Base-by-base conservation (phyloP, 2,888 invertebrate genomes). In the Callyntrura sp. region DNA sequence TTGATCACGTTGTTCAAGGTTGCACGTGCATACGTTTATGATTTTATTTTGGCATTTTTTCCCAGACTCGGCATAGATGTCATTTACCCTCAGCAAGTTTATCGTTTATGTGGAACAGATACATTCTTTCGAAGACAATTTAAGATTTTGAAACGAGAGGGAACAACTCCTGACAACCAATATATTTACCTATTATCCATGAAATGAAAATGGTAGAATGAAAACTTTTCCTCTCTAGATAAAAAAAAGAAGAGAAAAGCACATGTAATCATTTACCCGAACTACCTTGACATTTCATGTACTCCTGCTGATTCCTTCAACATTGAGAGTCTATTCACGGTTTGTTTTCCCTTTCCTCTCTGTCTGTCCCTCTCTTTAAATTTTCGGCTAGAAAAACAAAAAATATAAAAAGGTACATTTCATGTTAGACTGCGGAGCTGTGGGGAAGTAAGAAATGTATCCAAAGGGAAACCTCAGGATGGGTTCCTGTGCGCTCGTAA, bases 251-350 rank as follows among this genome's bases (percentile, higher is more conserved):
- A 35, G 9, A 68, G 25, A 5, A 43, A 48, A 35, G 35, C 2
- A 35, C 35, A 35, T 35, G 51, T 48, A 76, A 20, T 23, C 8
- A 45, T 48, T 76, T 25, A 23, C 48, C 23, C 12, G 1, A 1
- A 6, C 17, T 11, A 51, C 23, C 14, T 78, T 55, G 76, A 78
- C 76, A 55, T 78, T 78, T 78, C 48, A 28, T 55, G 55, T 28
- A 12, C 25, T 78, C 76, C n/a, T 51, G 28, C n/a, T n/a, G 57
- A 17, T 57, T 57, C 17, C 17, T 17, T n/a, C 57, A n/a, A 57
- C 3, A n/a, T 57, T 57, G 17, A n/a, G 57, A n/a, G 17, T 57
- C n/a, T 57, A 57, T 17, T 17, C 57, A n/a, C 35, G 35, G 2
- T 6, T 35, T 35, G 35, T 35, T 35, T 57, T 17, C 51, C 11